Conservation (phyloP, 1,140 invertebrate species). For the Parasteatoda tepidariorum region DNA sequence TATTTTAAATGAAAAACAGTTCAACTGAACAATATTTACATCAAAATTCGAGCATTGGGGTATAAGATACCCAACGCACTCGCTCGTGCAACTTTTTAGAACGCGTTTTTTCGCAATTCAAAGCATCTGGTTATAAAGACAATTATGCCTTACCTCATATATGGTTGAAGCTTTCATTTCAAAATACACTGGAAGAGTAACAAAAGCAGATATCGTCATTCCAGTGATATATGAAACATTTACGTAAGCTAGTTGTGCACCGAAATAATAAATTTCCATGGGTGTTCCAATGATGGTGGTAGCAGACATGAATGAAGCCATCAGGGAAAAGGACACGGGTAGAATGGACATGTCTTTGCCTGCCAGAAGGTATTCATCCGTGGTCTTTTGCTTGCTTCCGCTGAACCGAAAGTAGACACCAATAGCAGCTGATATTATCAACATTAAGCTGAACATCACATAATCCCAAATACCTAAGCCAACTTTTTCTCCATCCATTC, state of each 20-base stretch:
- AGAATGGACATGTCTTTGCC: slow-evolving; percentile 84
- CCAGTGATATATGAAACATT: no score
- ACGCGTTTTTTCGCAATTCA: no score
- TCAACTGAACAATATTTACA: no score
- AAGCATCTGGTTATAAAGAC: no score
- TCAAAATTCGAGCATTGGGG: no score
- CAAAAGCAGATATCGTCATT: slow-evolving; percentile 68
- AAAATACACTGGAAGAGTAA: slow-evolving; percentile 92
- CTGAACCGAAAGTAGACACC: no score
- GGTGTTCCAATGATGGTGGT: slow-evolving; percentile 69
- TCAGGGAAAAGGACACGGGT: slow-evolving; percentile 82
- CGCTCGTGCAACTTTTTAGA: no score
- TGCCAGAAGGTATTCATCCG: slow-evolving; percentile 84
- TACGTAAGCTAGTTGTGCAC: slow-evolving; percentile 63
- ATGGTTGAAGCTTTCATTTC: slow-evolving; percentile 87
- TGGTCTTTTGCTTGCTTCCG: slow-evolving; percentile 67
- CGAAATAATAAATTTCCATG: slow-evolving; percentile 66
- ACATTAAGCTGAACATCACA: slow-evolving; percentile 74
- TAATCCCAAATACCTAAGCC: slow-evolving; percentile 74
- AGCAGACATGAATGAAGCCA: slow-evolving; percentile 74
- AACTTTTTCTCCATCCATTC: no score
- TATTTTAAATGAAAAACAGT: no score
- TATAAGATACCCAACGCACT: no score
- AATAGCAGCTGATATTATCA: slow-evolving; percentile 74
- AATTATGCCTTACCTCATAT: slow-evolving; percentile 88